Conservation (phyloP, 1,140 invertebrate species). For the Reticulitermes speratus region DNA sequence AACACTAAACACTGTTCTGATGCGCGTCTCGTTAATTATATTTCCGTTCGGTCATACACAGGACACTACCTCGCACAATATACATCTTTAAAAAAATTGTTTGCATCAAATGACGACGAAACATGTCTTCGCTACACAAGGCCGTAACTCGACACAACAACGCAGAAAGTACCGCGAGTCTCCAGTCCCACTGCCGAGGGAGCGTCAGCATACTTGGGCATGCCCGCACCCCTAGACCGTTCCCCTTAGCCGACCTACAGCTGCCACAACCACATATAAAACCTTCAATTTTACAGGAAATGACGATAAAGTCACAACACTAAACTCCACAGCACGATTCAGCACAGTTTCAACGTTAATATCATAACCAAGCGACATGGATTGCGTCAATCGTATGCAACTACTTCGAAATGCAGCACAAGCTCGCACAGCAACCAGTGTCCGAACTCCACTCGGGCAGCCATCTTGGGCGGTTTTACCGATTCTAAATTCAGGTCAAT, state of each 20-base stretch:
- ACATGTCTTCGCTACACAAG: neutral
- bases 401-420: constrained; percentile 13
- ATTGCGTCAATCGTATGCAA: constrained; percentile 23
- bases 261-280: constrained; percentile 19
- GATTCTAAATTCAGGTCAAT: constrained; percentile 33
- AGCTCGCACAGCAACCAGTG: constrained; percentile 40
- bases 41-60: neutral
- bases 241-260: neutral
- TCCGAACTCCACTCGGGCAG: constrained; percentile 43
- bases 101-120: neutral
- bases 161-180: constrained; percentile 22
- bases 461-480: constrained; percentile 43
- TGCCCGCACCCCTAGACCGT: constrained; percentile 28
- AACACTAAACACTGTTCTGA: neutral
- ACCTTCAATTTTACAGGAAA: constrained; percentile 23
- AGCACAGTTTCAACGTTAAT: constrained; percentile 2
- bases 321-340: neutral
- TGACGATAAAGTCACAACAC: neutral
- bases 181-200: constrained; percentile 22
- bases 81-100: neutral
- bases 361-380: constrained; percentile 28
- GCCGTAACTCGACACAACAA: neutral
- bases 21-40: neutral
- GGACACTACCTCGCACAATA: neutral
- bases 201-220: constrained; percentile 31